Evolutionary conservation across 2,888 invertebrate species (phyloP).

Genomic region (Oegoconia quadripuncta): DNA sequence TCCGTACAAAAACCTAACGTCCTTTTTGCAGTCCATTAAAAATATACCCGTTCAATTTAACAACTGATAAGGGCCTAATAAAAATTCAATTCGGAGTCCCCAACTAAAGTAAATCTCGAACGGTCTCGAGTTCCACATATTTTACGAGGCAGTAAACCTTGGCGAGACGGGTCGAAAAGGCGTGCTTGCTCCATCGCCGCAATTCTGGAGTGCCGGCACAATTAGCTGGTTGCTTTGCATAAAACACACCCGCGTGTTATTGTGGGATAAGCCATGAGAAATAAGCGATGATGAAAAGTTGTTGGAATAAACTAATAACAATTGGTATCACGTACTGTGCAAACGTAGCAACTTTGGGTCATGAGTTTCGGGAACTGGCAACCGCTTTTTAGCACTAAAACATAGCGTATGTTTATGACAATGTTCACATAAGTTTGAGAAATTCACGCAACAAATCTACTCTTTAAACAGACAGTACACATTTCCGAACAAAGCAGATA

Average conservation of each 20-base stretch:
- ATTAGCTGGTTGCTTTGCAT: slow-evolving; percentile 63
- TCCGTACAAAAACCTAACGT: too few species aligned
- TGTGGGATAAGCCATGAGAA: slow-evolving; percentile 24
- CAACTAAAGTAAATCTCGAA: slow-evolving; percentile 20
- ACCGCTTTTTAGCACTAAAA: too few species aligned
- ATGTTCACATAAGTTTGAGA: too few species aligned
- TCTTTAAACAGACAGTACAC: too few species aligned
- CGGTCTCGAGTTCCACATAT: slow-evolving; percentile 25
- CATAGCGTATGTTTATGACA: too few species aligned
- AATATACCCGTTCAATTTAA: slow-evolving; percentile 5
- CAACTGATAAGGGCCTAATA: slow-evolving; percentile 21
- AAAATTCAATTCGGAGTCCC: slow-evolving; percentile 24
- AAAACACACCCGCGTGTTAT: slow-evolving; percentile 41
- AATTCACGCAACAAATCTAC: too few species aligned
- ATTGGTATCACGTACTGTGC: too few species aligned
- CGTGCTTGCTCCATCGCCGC: slow-evolving; percentile 42
- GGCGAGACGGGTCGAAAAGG: slow-evolving; percentile 37
- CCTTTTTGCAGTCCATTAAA: too few species aligned
- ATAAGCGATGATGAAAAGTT: slow-evolving; percentile 1
- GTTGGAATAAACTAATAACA: too few species aligned
- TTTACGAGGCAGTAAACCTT: slow-evolving; percentile 26
- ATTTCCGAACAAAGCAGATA: too few species aligned
- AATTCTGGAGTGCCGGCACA: slow-evolving; percentile 49
- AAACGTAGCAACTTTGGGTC: too few species aligned
- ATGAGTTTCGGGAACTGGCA: too few species aligned